A percentile compares a stretch with the other conserved stretches of the same genome.
These are phyloP conservation scores for Rhinogobius similis DNA, from an alignment of 2,113 vertebrate species.

Conservation along the genomic window DNA sequence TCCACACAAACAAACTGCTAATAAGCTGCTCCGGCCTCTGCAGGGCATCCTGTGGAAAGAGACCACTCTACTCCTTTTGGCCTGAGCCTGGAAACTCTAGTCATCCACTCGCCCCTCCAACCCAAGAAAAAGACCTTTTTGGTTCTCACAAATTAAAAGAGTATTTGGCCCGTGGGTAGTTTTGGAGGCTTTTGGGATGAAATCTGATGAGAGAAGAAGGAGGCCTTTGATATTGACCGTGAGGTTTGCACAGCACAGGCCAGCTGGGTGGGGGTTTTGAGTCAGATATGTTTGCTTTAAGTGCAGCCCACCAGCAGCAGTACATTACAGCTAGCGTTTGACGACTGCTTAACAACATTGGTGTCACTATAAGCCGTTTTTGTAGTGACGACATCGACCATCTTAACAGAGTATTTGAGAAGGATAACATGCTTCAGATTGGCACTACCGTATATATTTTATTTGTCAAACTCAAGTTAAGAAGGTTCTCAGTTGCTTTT, in stretches of 20 bases:
- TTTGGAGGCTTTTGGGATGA: slow-evolving; percentile 54
- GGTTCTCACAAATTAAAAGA: slow-evolving; percentile 40
- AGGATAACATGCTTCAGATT: background rate
- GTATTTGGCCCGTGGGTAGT: slow-evolving; percentile 46
- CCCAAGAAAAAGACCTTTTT: slow-evolving; percentile 63
- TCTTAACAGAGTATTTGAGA: background rate
- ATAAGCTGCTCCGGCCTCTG: slow-evolving; percentile 58
- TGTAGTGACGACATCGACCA: background rate
- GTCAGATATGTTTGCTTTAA: slow-evolving; percentile 67
- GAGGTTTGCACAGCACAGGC: slow-evolving; percentile 37
- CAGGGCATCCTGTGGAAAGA: slow-evolving; percentile 59
- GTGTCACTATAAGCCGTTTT: slow-evolving; percentile 15
- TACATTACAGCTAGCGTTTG: slow-evolving; percentile 67
- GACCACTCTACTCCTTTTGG: slow-evolving; percentile 55
- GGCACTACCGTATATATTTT: background rate
- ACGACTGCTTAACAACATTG: slow-evolving; percentile 41
- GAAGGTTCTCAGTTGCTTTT: background rate
- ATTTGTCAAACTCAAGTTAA: background rate
- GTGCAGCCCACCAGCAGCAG: slow-evolving; percentile 40
- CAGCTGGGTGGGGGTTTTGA: slow-evolving; percentile 54
- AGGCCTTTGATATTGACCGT: slow-evolving; percentile 68
- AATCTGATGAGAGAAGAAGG: slow-evolving; percentile 70
- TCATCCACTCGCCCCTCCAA: slow-evolving; percentile 27
- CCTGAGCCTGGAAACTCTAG: slow-evolving; percentile 54
- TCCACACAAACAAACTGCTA: slow-evolving; percentile 74